phyloP scores from a whole-genome alignment of 2,888 invertebrate species.

The Hemaris fuciformis region DNA sequence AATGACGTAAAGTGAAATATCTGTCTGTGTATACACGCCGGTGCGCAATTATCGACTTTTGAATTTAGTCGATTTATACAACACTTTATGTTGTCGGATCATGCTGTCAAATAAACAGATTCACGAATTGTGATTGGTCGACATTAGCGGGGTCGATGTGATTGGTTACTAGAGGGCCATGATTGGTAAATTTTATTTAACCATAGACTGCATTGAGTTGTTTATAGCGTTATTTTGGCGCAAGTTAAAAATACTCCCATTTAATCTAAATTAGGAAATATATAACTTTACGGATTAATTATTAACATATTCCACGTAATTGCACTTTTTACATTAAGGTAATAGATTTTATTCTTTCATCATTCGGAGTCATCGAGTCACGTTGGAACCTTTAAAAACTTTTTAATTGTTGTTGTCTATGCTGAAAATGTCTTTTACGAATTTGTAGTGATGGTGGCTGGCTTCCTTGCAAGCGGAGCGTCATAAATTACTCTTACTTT shows the following conservation, averaged over 20 bases:
- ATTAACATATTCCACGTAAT: not conserved
- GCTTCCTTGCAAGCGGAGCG: conserved; percentile 79
- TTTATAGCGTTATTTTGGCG: conserved; percentile 22
- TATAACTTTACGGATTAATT: not conserved
- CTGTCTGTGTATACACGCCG: not conserved
- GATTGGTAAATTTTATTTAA: conserved; percentile 27
- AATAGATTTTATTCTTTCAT: not conserved
- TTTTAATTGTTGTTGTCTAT: conserved; percentile 72
- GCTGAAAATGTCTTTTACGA: conserved; percentile 79
- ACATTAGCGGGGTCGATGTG: conserved; percentile 17
- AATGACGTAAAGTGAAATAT: not conserved
- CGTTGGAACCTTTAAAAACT: conserved; percentile 46
- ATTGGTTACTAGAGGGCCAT: conserved; percentile 30
- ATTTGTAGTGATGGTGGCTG: conserved; percentile 81
- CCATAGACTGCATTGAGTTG: conserved; percentile 36
- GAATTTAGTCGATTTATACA: not conserved
- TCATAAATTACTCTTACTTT: conserved; percentile 72
- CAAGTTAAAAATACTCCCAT: not conserved
- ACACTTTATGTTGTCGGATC: not conserved
- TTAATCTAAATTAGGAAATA: not conserved
- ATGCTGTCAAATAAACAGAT: not conserved
- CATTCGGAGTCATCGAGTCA: conserved; percentile 32
- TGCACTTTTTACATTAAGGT: not conserved
- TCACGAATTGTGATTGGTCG: conserved; percentile 17
- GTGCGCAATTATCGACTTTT: not conserved